Evolutionary conservation across 1,140 invertebrate genomes (phyloP).

Genomic region (Lepidurus packardi): DNA sequence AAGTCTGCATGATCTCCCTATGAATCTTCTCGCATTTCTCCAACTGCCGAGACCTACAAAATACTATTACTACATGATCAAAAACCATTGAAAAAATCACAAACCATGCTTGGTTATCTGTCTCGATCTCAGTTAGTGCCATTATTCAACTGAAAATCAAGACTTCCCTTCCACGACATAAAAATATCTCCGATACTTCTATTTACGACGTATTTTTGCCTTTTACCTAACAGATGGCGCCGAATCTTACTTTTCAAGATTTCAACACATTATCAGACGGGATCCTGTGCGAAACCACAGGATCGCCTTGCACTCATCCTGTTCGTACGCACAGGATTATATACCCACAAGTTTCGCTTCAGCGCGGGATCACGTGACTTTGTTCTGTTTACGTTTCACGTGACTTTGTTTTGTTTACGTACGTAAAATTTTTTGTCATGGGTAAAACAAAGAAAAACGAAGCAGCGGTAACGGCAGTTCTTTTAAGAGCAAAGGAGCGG

Average conservation of each 20-base stretch:
- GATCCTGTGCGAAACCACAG: too few relatives aligned
- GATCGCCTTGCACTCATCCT: too few relatives aligned
- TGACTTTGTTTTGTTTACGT: too few relatives aligned
- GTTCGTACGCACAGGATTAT: too few relatives aligned
- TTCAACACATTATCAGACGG: too few relatives aligned
- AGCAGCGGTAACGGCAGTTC: too few relatives aligned
- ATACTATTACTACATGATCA: not conserved
- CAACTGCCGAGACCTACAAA: not conserved
- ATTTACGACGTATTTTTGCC: not conserved
- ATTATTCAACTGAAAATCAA: not conserved
- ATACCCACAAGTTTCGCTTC: too few relatives aligned
- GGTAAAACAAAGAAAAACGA: too few relatives aligned
- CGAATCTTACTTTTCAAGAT: not conserved
- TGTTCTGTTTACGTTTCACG: too few relatives aligned
- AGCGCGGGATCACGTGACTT: too few relatives aligned
- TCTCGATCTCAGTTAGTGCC: not conserved
- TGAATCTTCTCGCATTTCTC: slow-evolving; percentile 2
- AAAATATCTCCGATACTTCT: not conserved
- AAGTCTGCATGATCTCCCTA: slow-evolving; percentile 3
- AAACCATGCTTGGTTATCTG: not conserved
- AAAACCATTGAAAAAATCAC: not conserved
- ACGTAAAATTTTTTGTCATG: too few relatives aligned
- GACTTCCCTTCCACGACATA: not conserved
- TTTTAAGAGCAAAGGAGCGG: too few relatives aligned
- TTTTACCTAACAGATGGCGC: not conserved